Evolutionary conservation across 2,888 invertebrate species (phyloP).

Genomic region (Mesoligia furuncula): DNA sequence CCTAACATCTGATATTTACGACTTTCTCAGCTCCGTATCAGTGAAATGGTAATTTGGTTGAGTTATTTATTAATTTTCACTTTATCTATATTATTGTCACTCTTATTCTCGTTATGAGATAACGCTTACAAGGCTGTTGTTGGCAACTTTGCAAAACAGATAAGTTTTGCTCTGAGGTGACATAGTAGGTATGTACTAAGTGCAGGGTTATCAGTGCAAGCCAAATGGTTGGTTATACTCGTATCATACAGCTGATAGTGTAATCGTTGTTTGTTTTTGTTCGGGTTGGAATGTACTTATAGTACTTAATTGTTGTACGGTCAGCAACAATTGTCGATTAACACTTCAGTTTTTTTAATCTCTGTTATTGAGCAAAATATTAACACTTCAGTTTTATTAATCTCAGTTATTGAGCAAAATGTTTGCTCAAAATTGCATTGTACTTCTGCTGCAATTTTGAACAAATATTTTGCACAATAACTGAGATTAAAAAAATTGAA

Average conservation of each 20-base stretch:
- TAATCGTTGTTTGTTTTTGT: constrained; percentile 76
- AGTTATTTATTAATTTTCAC: constrained; percentile 74
- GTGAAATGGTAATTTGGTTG: constrained; percentile 64
- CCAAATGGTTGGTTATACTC: constrained; percentile 79
- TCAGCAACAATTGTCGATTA: no score
- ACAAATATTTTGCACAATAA: no score
- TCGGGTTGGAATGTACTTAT: constrained; percentile 47
- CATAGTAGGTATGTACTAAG: constrained; percentile 71
- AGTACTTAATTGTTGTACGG: constrained; percentile 9
- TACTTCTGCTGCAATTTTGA: no score
- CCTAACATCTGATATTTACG: constrained; percentile 60
- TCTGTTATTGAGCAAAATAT: no score
- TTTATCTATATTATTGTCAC: constrained; percentile 66
- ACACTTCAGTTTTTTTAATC: no score
- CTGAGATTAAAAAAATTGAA: no score
- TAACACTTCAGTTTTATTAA: no score
- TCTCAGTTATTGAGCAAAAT: no score
- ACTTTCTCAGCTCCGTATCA: constrained; percentile 58
- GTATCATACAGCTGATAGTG: constrained; percentile 74
- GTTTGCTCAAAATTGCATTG: no score
- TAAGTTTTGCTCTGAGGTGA: constrained; percentile 75
- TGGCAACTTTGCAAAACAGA: constrained; percentile 83
- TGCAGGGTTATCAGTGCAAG: constrained; percentile 85
- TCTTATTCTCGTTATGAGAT: constrained; percentile 74
- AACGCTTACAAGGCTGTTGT: constrained; percentile 69